Conservation (phyloP, 2,797 vertebrate species). For the Anabacerthia variegaticeps region DNA sequence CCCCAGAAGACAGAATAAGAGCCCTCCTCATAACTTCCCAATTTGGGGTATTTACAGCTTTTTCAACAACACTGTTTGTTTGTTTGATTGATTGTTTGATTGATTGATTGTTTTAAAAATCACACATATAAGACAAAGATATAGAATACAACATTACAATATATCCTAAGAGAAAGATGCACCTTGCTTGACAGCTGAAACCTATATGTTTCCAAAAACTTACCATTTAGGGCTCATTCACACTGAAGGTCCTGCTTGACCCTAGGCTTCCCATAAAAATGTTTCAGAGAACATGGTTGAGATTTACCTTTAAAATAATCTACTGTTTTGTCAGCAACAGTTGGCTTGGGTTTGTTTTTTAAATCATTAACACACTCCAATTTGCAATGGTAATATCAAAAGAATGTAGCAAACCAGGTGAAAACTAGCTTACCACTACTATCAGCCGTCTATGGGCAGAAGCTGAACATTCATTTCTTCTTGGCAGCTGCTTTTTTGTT, state of each 20-base stretch:
- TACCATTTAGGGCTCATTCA: background rate
- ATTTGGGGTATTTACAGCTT: background rate
- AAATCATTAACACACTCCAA: background rate
- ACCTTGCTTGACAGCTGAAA: background rate
- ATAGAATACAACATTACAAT: background rate
- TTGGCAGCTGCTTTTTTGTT: background rate
- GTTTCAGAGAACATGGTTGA: background rate
- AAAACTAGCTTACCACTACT: background rate
- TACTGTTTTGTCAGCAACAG: background rate
- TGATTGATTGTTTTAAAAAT: background rate
- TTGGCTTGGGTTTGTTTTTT: background rate
- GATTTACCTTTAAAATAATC: background rate
- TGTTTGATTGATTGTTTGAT: background rate
- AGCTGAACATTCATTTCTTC: background rate
- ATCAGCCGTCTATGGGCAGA: background rate
- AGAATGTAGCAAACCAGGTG: background rate
- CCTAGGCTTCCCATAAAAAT: background rate
- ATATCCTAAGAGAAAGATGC: background rate
- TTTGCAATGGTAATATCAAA: background rate
- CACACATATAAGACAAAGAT: background rate
- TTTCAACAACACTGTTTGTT: background rate
- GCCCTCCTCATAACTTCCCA: accelerated
- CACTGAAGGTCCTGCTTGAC: background rate
- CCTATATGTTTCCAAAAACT: background rate
- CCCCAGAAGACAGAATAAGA: background rate